phyloP scores from a whole-genome alignment of 1,140 invertebrate genomes.

The Zaprionus inermis region DNA sequence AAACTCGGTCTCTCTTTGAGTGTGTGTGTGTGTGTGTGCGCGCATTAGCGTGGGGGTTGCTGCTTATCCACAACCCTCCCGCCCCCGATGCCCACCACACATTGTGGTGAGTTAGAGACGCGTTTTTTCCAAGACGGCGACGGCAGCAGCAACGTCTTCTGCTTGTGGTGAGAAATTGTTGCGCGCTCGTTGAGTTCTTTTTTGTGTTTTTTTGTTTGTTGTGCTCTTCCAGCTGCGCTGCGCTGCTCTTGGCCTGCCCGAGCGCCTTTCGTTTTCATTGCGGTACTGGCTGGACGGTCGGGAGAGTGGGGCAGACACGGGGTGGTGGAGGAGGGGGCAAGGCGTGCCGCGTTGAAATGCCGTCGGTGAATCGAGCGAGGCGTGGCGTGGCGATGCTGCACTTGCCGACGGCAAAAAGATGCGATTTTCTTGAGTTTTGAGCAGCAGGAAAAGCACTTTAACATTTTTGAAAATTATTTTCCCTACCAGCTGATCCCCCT shows the following conservation, averaged over 20 bases:
- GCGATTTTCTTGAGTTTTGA: constrained; percentile 4
- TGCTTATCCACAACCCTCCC: constrained; percentile 1
- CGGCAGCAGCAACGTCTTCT: constrained; percentile 1
- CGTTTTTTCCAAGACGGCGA: constrained; percentile 68
- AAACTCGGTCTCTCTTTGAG: constrained; percentile 22
- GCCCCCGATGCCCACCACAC: constrained; percentile 30
- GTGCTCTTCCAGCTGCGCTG: background rate
- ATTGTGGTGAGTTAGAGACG: constrained; percentile 72
- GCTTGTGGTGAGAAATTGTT: constrained; percentile 76
- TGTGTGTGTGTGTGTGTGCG: constrained; percentile 15
- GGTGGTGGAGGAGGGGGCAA: constrained; percentile 5
- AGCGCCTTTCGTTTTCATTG: constrained; percentile 75
- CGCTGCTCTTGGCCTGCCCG: constrained; percentile 35
- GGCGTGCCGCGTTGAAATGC: constrained; percentile 44
- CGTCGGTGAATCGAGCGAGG: constrained; percentile 56
- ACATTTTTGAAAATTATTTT: background rate
- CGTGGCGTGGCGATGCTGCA: background rate
- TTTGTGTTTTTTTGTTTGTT: constrained; percentile 4
- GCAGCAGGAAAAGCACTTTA: background rate
- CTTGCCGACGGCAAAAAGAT: constrained; percentile 62
- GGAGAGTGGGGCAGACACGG: background rate
- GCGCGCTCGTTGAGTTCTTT: constrained; percentile 65
- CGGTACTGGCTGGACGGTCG: constrained; percentile 11
- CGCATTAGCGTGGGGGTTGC: constrained; percentile 18
- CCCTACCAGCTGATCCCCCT: too few relatives aligned